phyloP scores from a whole-genome alignment of 2,888 invertebrate species.

The Caenorhabditis uteleia region DNA sequence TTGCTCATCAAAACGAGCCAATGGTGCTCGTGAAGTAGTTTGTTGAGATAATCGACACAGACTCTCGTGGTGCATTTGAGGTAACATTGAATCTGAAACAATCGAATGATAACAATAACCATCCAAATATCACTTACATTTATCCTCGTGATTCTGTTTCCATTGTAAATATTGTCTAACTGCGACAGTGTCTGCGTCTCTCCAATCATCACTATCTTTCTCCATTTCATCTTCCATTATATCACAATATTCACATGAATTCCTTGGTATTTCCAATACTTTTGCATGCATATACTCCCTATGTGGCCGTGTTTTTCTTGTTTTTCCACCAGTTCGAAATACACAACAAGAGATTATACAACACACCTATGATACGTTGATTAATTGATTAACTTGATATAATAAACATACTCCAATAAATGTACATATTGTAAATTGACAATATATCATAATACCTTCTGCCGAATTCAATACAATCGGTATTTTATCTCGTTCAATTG shows the following conservation, averaged over 20 bases:
- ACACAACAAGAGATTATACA: slow-evolving; percentile 38
- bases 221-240: not conserved
- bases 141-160: slow-evolving; percentile 12
- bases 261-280: slow-evolving; percentile 18
- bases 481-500: slow-evolving; percentile 41
- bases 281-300: slow-evolving; percentile 26
- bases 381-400: not conserved
- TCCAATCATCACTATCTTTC: slow-evolving; percentile 20
- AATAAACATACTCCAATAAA: slow-evolving; percentile 28
- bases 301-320: slow-evolving; percentile 14
- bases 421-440: slow-evolving; percentile 44
- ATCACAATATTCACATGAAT: slow-evolving; percentile 30
- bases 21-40: slow-evolving; percentile 11
- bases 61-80: slow-evolving; percentile 28
- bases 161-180: slow-evolving; percentile 29
- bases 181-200: slow-evolving; percentile 31
- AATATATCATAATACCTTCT: slow-evolving; percentile 43
- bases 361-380: slow-evolving; percentile 14
- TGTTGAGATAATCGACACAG: slow-evolving; percentile 26
- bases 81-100: slow-evolving; percentile 19
- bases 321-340: slow-evolving; percentile 15
- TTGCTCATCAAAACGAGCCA: slow-evolving; percentile 26
- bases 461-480: slow-evolving; percentile 43
- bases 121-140: slow-evolving; percentile 10
- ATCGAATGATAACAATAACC: too few relatives aligned